Evolutionary conservation across 2,113 vertebrate genomes (phyloP).

Genomic region (Ictalurus furcatus): DNA sequence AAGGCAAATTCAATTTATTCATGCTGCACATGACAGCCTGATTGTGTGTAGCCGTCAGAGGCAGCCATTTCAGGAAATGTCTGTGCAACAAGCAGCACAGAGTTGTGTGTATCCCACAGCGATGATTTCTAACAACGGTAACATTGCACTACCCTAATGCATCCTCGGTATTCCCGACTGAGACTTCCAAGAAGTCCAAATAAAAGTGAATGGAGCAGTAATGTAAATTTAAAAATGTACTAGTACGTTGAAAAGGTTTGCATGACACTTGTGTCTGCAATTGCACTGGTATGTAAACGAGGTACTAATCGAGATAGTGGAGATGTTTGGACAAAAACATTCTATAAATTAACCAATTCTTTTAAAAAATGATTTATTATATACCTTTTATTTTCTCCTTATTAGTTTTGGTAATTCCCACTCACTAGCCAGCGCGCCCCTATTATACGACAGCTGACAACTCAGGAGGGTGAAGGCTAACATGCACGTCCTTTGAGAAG

Average conservation of each 20-base stretch:
- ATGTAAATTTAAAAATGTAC: neutral
- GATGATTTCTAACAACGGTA: neutral
- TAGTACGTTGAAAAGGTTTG: neutral
- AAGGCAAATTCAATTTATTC: conserved; percentile 46
- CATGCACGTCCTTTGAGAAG: too few relatives aligned
- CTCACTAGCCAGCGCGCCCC: neutral
- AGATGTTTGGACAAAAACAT: neutral
- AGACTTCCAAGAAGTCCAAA: neutral
- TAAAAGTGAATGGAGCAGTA: neutral
- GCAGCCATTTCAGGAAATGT: conserved; percentile 20
- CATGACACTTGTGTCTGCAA: neutral
- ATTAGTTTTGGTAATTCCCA: neutral
- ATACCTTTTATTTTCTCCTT: neutral
- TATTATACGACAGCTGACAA: too few relatives aligned
- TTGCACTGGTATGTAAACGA: neutral
- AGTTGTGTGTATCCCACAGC: conserved; percentile 5
- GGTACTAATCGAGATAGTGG: neutral
- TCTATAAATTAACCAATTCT: neutral
- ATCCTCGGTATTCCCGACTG: neutral
- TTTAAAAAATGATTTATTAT: neutral
- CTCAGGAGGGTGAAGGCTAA: too few relatives aligned
- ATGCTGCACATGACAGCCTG: conserved; percentile 47
- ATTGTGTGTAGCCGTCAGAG: conserved; percentile 38
- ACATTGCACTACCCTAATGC: neutral
- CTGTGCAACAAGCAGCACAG: neutral